Percentiles rank a stretch among this genome's conserved stretches.
Conservation (phyloP, 2,888 invertebrate species). For the Drosophila demipolita region DNA sequence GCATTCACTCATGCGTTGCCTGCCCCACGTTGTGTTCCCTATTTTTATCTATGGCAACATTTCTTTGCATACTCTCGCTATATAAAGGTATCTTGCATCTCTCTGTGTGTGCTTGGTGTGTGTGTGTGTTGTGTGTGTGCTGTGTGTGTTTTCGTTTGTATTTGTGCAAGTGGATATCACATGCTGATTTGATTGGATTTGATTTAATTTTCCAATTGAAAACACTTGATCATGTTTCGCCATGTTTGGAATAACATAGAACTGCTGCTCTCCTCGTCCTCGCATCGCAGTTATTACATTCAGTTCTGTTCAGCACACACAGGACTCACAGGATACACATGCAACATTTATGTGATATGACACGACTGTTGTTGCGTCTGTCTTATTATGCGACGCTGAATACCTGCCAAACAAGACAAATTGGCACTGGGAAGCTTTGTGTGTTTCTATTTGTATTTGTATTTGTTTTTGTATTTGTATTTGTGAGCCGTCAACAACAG, state of each 20-base stretch:
- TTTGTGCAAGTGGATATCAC: conserved; percentile 53
- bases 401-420: conserved; percentile 29
- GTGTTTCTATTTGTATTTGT: too few relatives aligned
- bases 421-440: conserved; percentile 33
- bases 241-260: conserved; percentile 51
- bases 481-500: conserved; percentile 21
- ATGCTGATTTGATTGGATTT: conserved; percentile 80
- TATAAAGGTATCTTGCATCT: conserved; percentile 32
- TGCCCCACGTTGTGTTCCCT: conserved; percentile 22
- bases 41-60: conserved; percentile 13
- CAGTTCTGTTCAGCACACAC: conserved; percentile 12
- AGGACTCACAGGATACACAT: background rate
- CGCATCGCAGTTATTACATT: conserved; percentile 24
- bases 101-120: background rate
- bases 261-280: background rate
- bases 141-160: conserved; percentile 20
- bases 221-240: conserved; percentile 74
- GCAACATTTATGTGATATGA: conserved; percentile 11
- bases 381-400: conserved; percentile 42
- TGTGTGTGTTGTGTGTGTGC: conserved; percentile 11
- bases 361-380: conserved; percentile 49
- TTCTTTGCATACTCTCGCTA: conserved; percentile 29
- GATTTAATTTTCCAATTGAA: conserved; percentile 83
- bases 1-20: conserved; percentile 66
- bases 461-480: background rate